These are phyloP conservation scores for Agonopterix alstromeriana DNA, from an alignment of 2,888 invertebrate species.

Conservation along the genomic window DNA sequence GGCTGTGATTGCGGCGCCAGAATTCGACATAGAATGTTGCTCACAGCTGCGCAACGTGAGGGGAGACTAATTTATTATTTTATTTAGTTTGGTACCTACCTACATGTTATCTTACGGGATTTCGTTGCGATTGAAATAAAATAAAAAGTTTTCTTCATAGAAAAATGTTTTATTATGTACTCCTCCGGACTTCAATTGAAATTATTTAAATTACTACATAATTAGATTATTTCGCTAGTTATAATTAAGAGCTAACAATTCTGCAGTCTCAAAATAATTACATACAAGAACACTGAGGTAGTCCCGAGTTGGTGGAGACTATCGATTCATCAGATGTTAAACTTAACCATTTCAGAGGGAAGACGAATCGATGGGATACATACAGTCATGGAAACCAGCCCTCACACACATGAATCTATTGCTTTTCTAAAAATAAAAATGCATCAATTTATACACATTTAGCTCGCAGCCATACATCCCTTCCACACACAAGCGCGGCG, in stretches of 20 bases:
- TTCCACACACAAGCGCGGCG: slow-evolving; percentile 29
- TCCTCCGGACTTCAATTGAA: slow-evolving; percentile 62
- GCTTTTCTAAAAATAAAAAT: slow-evolving; percentile 60
- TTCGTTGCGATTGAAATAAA: slow-evolving; percentile 5
- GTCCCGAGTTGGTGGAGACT: slow-evolving; percentile 53
- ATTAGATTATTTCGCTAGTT: slow-evolving; percentile 63
- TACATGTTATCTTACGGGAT: not conserved
- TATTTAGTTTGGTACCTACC: not conserved
- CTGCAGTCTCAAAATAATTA: slow-evolving; percentile 74
- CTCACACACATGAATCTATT: slow-evolving; percentile 36
- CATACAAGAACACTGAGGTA: slow-evolving; percentile 67
- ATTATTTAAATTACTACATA: slow-evolving; percentile 64
- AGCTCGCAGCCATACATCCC: slow-evolving; percentile 16
- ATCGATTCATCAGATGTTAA: slow-evolving; percentile 23
- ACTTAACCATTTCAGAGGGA: slow-evolving; percentile 17
- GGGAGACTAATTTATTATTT: slow-evolving; percentile 29
- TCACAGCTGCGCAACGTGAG: slow-evolving; percentile 39
- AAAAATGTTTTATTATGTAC: slow-evolving; percentile 70
- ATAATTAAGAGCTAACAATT: slow-evolving; percentile 73
- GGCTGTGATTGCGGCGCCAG: slow-evolving; percentile 53
- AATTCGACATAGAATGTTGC: slow-evolving; percentile 45
- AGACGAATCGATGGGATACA: slow-evolving; percentile 25
- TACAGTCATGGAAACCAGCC: slow-evolving; percentile 34
- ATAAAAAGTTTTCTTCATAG: slow-evolving; percentile 42
- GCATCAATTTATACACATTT: slow-evolving; percentile 57